Evolutionary conservation across 2,113 vertebrate species (phyloP).

Genomic region (Chinchilla lanigera): DNA sequence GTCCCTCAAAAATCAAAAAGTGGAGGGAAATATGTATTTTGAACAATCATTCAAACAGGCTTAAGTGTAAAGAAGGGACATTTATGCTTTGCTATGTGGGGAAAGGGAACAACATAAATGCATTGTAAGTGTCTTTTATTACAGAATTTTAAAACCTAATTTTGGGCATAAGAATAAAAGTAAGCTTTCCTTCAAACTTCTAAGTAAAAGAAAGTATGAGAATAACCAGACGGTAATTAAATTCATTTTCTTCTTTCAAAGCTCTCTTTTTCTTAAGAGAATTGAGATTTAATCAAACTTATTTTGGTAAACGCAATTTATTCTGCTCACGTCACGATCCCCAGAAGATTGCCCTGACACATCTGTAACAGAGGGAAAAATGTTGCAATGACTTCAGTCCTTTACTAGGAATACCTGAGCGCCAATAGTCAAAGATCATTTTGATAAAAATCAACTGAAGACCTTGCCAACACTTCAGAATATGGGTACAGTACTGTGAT

Average conservation of each 20-base stretch:
- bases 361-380: neutral
- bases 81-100: neutral
- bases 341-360: neutral
- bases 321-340: slow-evolving; percentile 1
- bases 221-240: slow-evolving; percentile 71
- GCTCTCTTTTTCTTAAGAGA: slow-evolving; percentile 66
- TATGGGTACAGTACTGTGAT: neutral
- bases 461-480: slow-evolving; percentile 46
- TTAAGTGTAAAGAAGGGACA: neutral
- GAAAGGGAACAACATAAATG: neutral
- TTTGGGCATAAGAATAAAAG: slow-evolving; percentile 53
- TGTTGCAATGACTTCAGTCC: neutral
- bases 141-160: slow-evolving; percentile 15
- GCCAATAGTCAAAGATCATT: neutral
- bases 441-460: slow-evolving; percentile 6
- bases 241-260: slow-evolving; percentile 47
- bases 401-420: neutral
- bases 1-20: neutral
- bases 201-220: slow-evolving; percentile 62
- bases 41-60: neutral
- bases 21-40: neutral
- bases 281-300: slow-evolving; percentile 75
- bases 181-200: slow-evolving; percentile 28
- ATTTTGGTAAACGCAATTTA: slow-evolving; percentile 67
- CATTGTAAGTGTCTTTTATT: neutral